Evolutionary conservation across 2,797 vertebrate genomes (phyloP), one percentile per base, ranked within the genome.

Genomic region (Acanthopagrus latus): DNA sequence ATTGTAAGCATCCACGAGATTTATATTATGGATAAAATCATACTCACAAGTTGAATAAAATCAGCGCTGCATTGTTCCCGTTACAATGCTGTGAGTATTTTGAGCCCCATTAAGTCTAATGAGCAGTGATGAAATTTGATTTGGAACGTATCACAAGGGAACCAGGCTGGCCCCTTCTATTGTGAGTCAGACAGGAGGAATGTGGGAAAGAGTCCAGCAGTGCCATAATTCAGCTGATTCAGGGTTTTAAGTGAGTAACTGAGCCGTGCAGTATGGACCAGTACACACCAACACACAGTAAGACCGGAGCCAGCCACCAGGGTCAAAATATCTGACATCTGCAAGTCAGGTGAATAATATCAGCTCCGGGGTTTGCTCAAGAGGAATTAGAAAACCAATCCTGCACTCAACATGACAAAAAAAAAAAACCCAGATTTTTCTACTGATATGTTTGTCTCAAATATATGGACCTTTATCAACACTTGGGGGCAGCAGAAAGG

Each of bases 161-260:
- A 68, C 27, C 67, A 73, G 74, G 29, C 63, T 20, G 78, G 54
- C 80, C 74, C 52, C 59, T 33, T 69, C 76, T 68, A 63, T 83
- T 85, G 78, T 87, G 84, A 83, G 76, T 84, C 56, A 79, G 75
- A 74, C 64, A 41, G 43, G 27, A 82, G 79, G 85, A 91, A 91
- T 90, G 87, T 85, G 77, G 85, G 82, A 81, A 21, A 25, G 67
- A 72, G 74, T 90, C 86, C 90, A 84, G 62, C 55, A 76, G 67
- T 20, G 16, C 62, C 71, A 75, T 69, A 54, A 68, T 83, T 83
- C 25, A 74, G 82, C 85, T 89, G 82, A 88, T 77, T 91, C 87
- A 81, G 79, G 71, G 57, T 69, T 89, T 91, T 75, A 58, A n/a
- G 23, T 54, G 63, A 83, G 78, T 69, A 79, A 84, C 64, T 67